Evolutionary conservation across 2,113 vertebrate genomes (phyloP).

Genomic region (Myxocyprinus asiaticus): DNA sequence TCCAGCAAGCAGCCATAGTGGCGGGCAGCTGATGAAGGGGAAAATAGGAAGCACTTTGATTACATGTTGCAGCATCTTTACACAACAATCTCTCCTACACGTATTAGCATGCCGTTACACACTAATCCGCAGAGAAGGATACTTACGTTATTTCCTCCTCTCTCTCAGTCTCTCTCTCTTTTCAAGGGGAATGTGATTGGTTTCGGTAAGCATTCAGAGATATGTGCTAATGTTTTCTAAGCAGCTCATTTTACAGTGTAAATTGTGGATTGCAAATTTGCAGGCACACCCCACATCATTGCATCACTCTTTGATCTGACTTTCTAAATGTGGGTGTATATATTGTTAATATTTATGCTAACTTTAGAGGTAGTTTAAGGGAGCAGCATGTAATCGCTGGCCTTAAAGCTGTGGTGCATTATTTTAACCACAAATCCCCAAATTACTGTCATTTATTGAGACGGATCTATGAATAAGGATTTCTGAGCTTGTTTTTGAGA

Average conservation of each 20-base stretch:
- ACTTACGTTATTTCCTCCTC: conserved; percentile 61
- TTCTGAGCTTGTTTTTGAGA: no score
- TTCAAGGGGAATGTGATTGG: conserved; percentile 66
- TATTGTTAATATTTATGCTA: no score
- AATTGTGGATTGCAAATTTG: conserved; percentile 70
- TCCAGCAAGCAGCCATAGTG: conserved; percentile 70
- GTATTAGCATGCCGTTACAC: conserved; percentile 75
- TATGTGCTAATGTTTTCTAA: conserved; percentile 70
- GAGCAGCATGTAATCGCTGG: no score
- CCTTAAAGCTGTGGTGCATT: no score
- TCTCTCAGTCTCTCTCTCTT: conserved; percentile 45
- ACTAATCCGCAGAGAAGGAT: conserved; percentile 73
- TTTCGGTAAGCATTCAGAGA: conserved; percentile 72
- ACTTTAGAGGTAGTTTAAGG: no score
- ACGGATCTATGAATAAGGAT: no score
- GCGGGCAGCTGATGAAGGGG: conserved; percentile 78
- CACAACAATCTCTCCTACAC: conserved; percentile 77
- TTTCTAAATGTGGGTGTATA: conserved; percentile 5
- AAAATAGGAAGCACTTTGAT: conserved; percentile 79
- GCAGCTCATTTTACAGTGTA: conserved; percentile 70
- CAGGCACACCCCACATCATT: conserved; percentile 60
- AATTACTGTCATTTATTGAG: no score
- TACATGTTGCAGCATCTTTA: conserved; percentile 81
- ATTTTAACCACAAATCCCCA: no score
- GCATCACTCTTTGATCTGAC: conserved; percentile 28